Base-by-base conservation (phyloP, 2,113 vertebrate genomes). In the Piprites chloris region DNA sequence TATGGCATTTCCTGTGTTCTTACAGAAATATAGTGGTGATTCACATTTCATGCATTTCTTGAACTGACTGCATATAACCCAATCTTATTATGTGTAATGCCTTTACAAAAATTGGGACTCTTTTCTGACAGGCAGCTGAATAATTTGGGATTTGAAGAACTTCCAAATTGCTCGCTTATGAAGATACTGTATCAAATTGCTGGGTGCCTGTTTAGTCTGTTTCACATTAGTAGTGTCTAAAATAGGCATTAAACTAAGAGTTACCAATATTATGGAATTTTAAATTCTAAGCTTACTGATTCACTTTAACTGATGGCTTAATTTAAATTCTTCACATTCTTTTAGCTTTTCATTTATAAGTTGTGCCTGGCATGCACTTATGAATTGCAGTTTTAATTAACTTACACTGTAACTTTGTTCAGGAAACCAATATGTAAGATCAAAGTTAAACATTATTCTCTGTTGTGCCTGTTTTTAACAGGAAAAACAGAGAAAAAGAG, bases 301-400 rank as follows among this genome's bases (percentile, higher is more conserved):
- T 84, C 59, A 26, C 52, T 86, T 14, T 49, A 77, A 81, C 52
- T 56, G 76, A 86, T 92, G 52, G 17, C 28, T 95, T 89, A 30
- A 26, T 77, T 69, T 74, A 93, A 95, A 94, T 96, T 94, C 92
- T 86, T 90, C 37, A 46, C 33, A 49, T 95, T 89, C 65, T 90
- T 92, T 78, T 46, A 63, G 44, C 35, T 94, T 94, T 85, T 82
- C 2, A 26, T 71, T 77, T 85, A 28, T 84, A 73, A 75, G 53
- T 59, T 89, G 72, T 84, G 68, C 76, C 85, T 92, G 61, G 52
- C 32, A 84, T 4, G 0, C n/a, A 17, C 8, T 52, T 87, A n/a
- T 75, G 52, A 90, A 66, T 68, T 72, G n/a, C 26, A 41, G n/a
- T 72, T 84, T 91, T 86, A 66, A 85, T 86, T 67, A 80, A 63